Base-by-base conservation (phyloP, 1,140 invertebrate species). In the Berghia stephanieae region DNA sequence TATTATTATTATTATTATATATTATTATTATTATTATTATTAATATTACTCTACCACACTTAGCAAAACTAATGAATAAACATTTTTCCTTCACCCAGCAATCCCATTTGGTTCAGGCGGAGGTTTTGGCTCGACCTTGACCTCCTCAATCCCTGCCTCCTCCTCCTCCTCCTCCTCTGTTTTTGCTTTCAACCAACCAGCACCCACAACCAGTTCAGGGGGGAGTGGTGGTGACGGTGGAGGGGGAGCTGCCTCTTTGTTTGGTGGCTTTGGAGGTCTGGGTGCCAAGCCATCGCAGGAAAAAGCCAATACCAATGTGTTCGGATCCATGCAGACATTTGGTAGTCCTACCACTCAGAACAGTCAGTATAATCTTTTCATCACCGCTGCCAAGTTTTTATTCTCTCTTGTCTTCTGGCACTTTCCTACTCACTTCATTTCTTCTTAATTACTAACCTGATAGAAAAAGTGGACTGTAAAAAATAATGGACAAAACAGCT, bases 291-390 rank as follows among this genome's bases (percentile, higher is more conserved):
- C 88, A 21, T 86, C 80, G 79, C 81, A 84, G 66, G 88, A 89
- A 78, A 89, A 88, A 79, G 88, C 86, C 4, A 85, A 84, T 31
- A 86, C 87, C 57, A 90, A 90, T 84, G 85, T 88, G 27, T 90
- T 90, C 86, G 86, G 88, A 8, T 60, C 79, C 16, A 60, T 79
- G 31, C 82, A 81, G 42, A 43, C 67, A 31, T 84, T 84, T 69
- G 79, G 80, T 8, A 67, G 34, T n/a, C 0, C 57, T 36, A n/a
- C 66, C 18, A 24, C 36, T 10, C 79, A 77, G 27, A 74, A 16
- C 21, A 67, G 75, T 78, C 38, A 67, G 66, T 73, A 16, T 24
- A 27, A n/a, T 13, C 8, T 44, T 10, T 46, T 8, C 6, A 31
- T 63, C 8, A 6, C 8, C 8, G 24, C 13, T 13, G 57, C 8